phyloP scores from a whole-genome alignment of 2,888 invertebrate genomes.

The Sympetrum striolatum region DNA sequence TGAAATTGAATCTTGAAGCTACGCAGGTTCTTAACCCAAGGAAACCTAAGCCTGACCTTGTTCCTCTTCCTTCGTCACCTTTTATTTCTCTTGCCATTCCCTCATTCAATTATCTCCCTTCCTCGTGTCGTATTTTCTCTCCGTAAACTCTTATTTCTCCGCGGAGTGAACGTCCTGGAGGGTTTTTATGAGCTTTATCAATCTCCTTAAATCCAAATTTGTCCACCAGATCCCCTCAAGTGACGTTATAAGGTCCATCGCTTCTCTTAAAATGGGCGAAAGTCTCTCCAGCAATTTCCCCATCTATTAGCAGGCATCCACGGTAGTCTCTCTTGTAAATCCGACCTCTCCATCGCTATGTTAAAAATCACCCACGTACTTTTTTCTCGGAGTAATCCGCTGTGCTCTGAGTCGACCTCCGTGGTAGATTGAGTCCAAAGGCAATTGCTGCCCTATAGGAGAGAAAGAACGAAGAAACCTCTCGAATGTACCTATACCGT shows the following conservation, averaged over 20 bases:
- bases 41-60: too few species aligned
- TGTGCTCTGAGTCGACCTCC: too few species aligned
- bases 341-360: background rate
- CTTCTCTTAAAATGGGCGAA: background rate
- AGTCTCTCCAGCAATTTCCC: background rate
- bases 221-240: constrained; percentile 6
- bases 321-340: background rate
- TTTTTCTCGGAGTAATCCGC: too few species aligned
- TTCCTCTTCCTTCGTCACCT: background rate
- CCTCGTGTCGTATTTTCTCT: background rate
- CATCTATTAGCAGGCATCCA: background rate
- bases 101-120: background rate
- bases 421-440: too few species aligned
- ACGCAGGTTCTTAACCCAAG: too few species aligned
- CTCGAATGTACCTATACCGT: too few species aligned
- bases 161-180: background rate
- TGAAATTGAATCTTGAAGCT: too few species aligned
- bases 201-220: constrained; percentile 32
- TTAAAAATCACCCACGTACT: background rate
- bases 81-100: background rate
- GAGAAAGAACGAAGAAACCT: too few species aligned
- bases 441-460: too few species aligned
- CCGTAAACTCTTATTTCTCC: background rate
- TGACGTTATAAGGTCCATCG: background rate
- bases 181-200: constrained; percentile 5